Percentiles rank a stretch among this genome's conserved stretches.
Conservation (phyloP, 1,140 invertebrate genomes). For the Probaryconus sp. region DNA sequence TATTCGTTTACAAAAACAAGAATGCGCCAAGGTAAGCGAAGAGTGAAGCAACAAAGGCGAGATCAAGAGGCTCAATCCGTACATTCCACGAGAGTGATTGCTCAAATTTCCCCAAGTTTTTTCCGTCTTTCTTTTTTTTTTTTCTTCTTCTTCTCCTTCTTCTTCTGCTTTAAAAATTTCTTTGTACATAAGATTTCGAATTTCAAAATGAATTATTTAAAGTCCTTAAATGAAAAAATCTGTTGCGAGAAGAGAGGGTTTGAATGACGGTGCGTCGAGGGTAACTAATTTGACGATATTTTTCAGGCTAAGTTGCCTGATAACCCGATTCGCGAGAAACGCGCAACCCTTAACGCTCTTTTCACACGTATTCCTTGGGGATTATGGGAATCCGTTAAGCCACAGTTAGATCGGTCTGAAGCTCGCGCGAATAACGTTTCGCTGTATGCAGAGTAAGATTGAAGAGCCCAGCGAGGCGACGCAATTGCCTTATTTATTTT, state of each 20-base stretch:
- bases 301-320: constrained; percentile 66
- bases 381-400: constrained; percentile 62
- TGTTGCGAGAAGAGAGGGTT: not conserved
- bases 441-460: constrained; percentile 24
- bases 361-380: constrained; percentile 51
- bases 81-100: constrained; percentile 70
- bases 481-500: constrained; percentile 75
- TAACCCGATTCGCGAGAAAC: constrained; percentile 28
- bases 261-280: constrained; percentile 6
- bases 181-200: too few relatives aligned
- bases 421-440: constrained; percentile 22
- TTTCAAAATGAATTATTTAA: too few relatives aligned
- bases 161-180: too few relatives aligned
- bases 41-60: constrained; percentile 7
- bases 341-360: constrained; percentile 53
- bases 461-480: constrained; percentile 33
- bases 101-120: constrained; percentile 70
- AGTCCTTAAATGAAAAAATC: not conserved
- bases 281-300: constrained; percentile 69
- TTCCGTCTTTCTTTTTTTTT: too few relatives aligned
- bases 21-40: constrained; percentile 33
- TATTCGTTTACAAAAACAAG: constrained; percentile 23
- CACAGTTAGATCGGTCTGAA: constrained; percentile 30
- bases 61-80: constrained; percentile 50
- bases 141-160: too few relatives aligned